Percentiles rank a stretch among this genome's conserved stretches.
Conservation (phyloP, 2,888 invertebrate genomes). For the Brenthis ino region DNA sequence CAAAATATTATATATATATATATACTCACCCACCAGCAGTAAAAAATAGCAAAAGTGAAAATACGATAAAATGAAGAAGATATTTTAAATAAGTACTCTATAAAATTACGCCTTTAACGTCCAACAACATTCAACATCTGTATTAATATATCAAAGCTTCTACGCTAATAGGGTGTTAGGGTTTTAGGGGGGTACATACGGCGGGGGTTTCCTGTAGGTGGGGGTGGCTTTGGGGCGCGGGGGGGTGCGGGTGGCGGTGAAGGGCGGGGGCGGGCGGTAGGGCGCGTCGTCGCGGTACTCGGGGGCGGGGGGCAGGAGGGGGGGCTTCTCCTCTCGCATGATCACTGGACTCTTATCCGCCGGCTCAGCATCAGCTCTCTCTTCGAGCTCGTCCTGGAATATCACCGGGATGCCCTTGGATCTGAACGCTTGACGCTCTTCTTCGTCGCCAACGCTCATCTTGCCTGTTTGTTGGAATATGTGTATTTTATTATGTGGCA, state of each 20-base stretch:
- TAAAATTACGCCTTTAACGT: slow-evolving; percentile 6
- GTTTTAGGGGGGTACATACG: slow-evolving; percentile 97
- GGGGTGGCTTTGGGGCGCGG: slow-evolving; percentile 92
- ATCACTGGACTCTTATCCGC: slow-evolving; percentile 96
- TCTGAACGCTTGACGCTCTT: slow-evolving; percentile 91
- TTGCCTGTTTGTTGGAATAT: slow-evolving; percentile 70
- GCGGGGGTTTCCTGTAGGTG: slow-evolving; percentile 97
- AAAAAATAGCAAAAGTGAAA: no score
- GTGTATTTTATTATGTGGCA: no score
- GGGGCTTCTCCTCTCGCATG: slow-evolving; percentile 96
- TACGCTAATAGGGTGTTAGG: slow-evolving; percentile 83
- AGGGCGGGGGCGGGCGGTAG: slow-evolving; percentile 95
- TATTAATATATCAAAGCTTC: slow-evolving; percentile 4
- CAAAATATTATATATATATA: no score
- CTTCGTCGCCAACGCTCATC: slow-evolving; percentile 87
- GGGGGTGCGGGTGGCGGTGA: slow-evolving; percentile 88
- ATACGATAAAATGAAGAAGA: no score
- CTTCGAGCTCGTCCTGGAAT: slow-evolving; percentile 97
- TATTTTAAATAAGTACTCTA: neutral
- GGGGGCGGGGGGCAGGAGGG: slow-evolving; percentile 89
- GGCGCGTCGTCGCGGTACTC: slow-evolving; percentile 89
- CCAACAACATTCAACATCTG: slow-evolving; percentile 1
- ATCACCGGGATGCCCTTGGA: slow-evolving; percentile 96
- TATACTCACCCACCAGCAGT: no score
- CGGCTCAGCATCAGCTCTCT: slow-evolving; percentile 92